phyloP scores from a whole-genome alignment of 2,113 vertebrate genomes.

The Hiodon tergisus region DNA sequence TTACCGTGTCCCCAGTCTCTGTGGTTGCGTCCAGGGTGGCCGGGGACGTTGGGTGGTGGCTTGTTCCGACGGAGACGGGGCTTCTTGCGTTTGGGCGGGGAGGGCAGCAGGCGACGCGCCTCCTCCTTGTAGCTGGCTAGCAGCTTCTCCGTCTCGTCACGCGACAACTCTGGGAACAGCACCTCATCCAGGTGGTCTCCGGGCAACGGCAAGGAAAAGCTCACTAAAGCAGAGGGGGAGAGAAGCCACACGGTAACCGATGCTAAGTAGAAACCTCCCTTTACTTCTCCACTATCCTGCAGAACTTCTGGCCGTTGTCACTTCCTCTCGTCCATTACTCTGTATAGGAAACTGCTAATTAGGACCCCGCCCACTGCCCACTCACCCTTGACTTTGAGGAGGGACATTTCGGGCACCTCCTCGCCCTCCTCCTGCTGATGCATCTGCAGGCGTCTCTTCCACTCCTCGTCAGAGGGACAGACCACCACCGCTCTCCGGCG shows the following conservation, averaged over 20 bases:
- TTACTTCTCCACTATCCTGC: background rate
- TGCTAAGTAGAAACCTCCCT: background rate
- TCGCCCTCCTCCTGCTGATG: conserved; percentile 59
- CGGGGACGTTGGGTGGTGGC: conserved; percentile 10
- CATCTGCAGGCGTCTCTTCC: conserved; percentile 67
- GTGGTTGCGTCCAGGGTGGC: conserved; percentile 24
- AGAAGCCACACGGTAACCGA: conserved; percentile 15
- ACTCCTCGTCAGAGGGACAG: conserved; percentile 71
- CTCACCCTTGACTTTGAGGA: conserved; percentile 83
- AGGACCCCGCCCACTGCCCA: background rate
- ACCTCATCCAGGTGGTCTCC: conserved; percentile 72
- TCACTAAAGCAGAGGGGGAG: conserved; percentile 56
- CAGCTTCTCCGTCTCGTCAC: conserved; percentile 65
- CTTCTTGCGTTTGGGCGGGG: conserved; percentile 66
- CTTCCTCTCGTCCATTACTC: background rate
- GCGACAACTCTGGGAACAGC: conserved; percentile 67
- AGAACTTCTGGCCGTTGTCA: background rate
- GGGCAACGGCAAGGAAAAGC: conserved; percentile 77
- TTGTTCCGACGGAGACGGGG: conserved; percentile 52
- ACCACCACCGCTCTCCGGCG: conserved; percentile 68
- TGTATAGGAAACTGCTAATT: no score
- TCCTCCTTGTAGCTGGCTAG: conserved; percentile 71
- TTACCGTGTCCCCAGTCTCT: conserved; percentile 49
- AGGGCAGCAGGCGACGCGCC: conserved; percentile 70
- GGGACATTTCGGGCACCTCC: conserved; percentile 70